Base-by-base conservation (phyloP, 2,888 invertebrate genomes). In the Drosophila eohydei region DNA sequence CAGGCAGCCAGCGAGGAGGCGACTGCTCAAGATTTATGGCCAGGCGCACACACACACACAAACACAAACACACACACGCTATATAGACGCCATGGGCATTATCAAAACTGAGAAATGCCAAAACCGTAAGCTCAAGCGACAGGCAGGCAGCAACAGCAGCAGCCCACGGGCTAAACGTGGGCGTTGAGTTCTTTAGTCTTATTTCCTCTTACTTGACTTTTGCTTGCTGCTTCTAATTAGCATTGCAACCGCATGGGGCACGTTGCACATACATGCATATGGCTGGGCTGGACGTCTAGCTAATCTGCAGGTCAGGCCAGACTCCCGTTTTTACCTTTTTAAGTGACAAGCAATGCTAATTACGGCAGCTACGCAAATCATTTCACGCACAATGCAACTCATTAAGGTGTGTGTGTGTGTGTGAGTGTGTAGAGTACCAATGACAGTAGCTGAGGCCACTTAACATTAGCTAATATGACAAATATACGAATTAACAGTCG, bases 21-120 rank as follows among this genome's bases (percentile, higher is more conserved):
- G 74, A 74, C 59, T 71, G 67, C 70, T 55, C 65, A 67, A 83
- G 88, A 83, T 83, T 83, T 83, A 83, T 83, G 80, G 71, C 79
- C 70, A 57, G 26, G 12, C 54, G 40, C 16, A 46, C 36, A 64
- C 26, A 51, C 30, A 50, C 60, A 62, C 57, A 54, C 50, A 61
- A 34, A 48, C 56, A 64, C 36, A 48, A n/a, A n/a, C n/a, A 21
- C 28, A 48, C n/a, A 38, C 51, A 38, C 30, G 36, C n/a, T 26
- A 4, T 51, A 14, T 21, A 30, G 40, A 41, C 41, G 41, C 55
- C 55, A 46, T 46, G 28, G 58, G 38, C 51, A 63, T 41, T 54
- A 71, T 58, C 26, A 70, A 71, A 69, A 71, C 63, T 54, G 32
- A 44, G 63, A 63, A 63, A 70, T 57, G 70, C 63, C 57, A 21